These are phyloP conservation scores for Drosophila takahashii DNA, from an alignment of 1,140 invertebrate species.

Conservation along the genomic window DNA sequence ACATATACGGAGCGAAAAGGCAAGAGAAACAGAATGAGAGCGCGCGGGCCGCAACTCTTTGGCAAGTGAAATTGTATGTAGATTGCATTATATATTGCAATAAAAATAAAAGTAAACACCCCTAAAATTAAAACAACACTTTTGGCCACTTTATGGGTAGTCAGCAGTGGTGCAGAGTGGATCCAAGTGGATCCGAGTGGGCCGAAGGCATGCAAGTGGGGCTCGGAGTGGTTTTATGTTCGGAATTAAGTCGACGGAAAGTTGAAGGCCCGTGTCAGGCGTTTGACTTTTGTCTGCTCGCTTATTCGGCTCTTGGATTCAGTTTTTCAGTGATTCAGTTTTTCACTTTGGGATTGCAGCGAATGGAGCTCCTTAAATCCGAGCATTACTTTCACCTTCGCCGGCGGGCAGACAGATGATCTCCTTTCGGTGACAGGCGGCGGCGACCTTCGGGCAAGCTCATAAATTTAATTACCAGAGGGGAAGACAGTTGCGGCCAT, in stretches of 20 bases:
- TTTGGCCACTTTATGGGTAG: conserved; percentile 58
- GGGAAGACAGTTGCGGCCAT: conserved; percentile 40
- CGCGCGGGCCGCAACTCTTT: conserved; percentile 53
- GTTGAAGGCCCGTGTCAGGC: conserved; percentile 34
- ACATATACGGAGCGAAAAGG: conserved; percentile 30
- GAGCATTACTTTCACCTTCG: conserved; percentile 52
- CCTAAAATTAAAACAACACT: conserved; percentile 75
- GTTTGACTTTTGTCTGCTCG: conserved; percentile 29
- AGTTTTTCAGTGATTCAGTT: background rate
- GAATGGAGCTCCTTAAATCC: conserved; percentile 16
- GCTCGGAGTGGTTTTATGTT: conserved; percentile 50
- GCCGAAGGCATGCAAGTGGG: conserved; percentile 24
- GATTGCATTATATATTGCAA: conserved; percentile 77
- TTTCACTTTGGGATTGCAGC: background rate
- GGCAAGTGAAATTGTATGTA: conserved; percentile 69
- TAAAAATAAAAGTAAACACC: conserved; percentile 79
- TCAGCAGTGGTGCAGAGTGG: background rate
- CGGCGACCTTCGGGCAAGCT: conserved; percentile 58
- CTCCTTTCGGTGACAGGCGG: conserved; percentile 19
- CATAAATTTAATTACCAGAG: conserved; percentile 61
- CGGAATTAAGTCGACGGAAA: conserved; percentile 42
- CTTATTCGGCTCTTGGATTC: background rate
- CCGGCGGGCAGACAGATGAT: background rate
- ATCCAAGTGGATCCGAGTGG: conserved; percentile 6
- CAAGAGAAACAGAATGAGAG: conserved; percentile 16